phyloP scores from a whole-genome alignment of 2,888 invertebrate species.

The Euplagia quadripunctaria region DNA sequence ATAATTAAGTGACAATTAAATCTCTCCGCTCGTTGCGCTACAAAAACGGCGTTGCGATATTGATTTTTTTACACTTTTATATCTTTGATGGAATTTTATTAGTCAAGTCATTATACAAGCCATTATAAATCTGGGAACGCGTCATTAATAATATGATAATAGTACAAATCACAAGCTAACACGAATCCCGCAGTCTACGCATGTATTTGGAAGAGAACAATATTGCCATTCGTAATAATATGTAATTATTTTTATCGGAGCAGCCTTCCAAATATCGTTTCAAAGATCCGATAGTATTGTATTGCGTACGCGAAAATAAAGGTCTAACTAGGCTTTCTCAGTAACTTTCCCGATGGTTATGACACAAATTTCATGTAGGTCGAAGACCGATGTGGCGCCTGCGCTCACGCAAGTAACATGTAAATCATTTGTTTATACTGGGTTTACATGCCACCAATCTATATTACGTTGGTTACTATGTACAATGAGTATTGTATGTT shows the following conservation, averaged over 20 bases:
- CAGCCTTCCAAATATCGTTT: neutral
- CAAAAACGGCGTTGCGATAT: too few species aligned
- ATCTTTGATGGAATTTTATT: neutral
- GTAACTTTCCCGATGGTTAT: conserved; percentile 53
- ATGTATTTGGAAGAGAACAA: neutral
- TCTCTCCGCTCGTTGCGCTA: too few species aligned
- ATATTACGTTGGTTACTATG: conserved; percentile 30
- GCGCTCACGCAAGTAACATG: conserved; percentile 37
- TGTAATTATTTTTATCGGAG: neutral
- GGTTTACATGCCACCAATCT: conserved; percentile 40
- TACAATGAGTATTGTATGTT: neutral
- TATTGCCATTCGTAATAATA: neutral
- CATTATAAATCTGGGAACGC: neutral
- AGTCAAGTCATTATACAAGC: neutral
- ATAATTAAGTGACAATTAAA: too few species aligned
- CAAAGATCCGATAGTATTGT: neutral
- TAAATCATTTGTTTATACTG: conserved; percentile 48
- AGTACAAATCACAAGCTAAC: neutral
- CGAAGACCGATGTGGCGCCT: conserved; percentile 58
- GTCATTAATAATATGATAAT: neutral
- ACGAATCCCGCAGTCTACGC: neutral
- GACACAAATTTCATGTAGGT: conserved; percentile 61
- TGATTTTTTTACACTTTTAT: too few species aligned
- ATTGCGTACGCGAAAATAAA: conserved; percentile 9
- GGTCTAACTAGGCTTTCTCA: conserved; percentile 28